A percentile compares a stretch with the other conserved stretches of the same genome.
Conservation (phyloP, 2,797 vertebrate genomes). For the Octomys mimax region DNA sequence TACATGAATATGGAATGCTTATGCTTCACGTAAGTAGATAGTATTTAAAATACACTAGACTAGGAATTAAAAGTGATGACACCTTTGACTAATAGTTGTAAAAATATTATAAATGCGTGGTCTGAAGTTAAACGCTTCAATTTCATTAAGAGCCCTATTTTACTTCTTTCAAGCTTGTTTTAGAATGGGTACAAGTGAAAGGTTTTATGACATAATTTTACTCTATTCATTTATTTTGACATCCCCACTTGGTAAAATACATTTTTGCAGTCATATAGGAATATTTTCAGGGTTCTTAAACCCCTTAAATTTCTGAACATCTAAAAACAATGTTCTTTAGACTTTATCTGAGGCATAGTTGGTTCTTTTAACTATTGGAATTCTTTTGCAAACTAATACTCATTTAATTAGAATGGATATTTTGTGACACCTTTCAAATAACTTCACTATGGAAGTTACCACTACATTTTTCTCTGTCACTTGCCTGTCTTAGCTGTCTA, state of each 20-base stretch:
- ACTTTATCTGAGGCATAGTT: background rate
- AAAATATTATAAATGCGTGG: background rate
- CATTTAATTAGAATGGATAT: background rate
- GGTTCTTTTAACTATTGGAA: background rate
- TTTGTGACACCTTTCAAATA: slow-evolving; percentile 20
- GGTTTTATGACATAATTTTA: slow-evolving; percentile 4
- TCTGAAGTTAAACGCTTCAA: slow-evolving; percentile 12
- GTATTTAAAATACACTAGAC: slow-evolving; percentile 9
- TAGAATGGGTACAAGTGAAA: background rate
- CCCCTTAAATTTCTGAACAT: no score
- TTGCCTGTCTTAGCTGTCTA: background rate
- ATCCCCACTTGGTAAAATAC: background rate
- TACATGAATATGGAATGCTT: background rate
- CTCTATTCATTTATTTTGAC: background rate
- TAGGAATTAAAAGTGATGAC: slow-evolving; percentile 1
- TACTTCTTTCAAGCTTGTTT: background rate
- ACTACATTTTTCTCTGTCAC: background rate
- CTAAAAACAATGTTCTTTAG: background rate
- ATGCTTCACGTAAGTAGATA: background rate
- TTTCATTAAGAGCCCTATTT: slow-evolving; percentile 14
- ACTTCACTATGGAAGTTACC: background rate
- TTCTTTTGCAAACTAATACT: background rate
- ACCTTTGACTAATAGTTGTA: background rate
- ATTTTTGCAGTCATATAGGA: background rate
- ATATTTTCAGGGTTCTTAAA: background rate